Evolutionary conservation across 2,113 vertebrate genomes (phyloP), one percentile per base, ranked within the genome.

Genomic region (Tragelaphus strepsiceros): DNA sequence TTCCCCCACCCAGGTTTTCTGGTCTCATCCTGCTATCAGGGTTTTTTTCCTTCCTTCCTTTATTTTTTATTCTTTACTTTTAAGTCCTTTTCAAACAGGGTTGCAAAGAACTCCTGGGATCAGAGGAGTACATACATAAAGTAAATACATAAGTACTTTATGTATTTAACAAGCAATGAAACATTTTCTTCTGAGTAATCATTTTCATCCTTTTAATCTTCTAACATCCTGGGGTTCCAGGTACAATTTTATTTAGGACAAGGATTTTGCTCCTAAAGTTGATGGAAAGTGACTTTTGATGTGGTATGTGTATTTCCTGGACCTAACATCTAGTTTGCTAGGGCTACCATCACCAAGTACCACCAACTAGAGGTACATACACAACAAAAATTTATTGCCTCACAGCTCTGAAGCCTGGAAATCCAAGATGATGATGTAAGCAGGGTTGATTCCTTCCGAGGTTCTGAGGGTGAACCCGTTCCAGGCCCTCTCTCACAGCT

Each of bases 131-230:
- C 49, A 12, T 49, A 49, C 49, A 49, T 49, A 49, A 49, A 49
- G 49, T 49, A 49, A 49, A 49, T 49, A 49, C 49, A 12, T 49
- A 49, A 49, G 9, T 49, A 54, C 43, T 96, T 96, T 54, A 43
- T 95, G 61, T 82, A 15, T 87, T 91, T 94, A 80, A 35, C 54
- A 93, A 78, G 54, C n/a, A 81, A 11, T 93, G 51, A 91, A 74
- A 19, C 53, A 54, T 87, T 96, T 97, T 93, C 74, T 96, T 96
- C 80, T 86, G 51, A 94, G 49, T 59, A 71, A 77, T 71, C 3
- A 32, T 96, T 93, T 97, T 94, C 17, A 88, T 85, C n/a, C 43
- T 94, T 93, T 97, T 74, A 62, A 81, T 92, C 58, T 97, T 17
- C 88, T 92, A 88, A 71, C 49, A 71, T 86, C 16, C 54, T n/a